A percentile compares a stretch with the other conserved stretches of the same genome.
These are phyloP conservation scores for Drosophila engyochracea DNA, from an alignment of 2,888 invertebrate genomes.

Conservation along the genomic window DNA sequence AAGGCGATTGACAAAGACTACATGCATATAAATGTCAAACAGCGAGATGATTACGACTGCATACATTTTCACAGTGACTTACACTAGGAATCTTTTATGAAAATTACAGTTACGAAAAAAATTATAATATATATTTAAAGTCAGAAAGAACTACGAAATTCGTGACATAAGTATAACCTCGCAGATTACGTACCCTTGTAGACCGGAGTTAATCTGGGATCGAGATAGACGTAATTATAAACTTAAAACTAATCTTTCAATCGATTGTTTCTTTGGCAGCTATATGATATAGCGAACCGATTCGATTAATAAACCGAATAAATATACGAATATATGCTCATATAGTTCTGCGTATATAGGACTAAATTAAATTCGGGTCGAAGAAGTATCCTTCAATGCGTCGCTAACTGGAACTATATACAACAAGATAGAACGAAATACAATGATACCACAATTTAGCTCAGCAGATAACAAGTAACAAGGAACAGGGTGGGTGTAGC, in stretches of 20 bases:
- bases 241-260: background rate
- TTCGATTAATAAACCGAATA: background rate
- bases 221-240: background rate
- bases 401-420: too few species aligned
- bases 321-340: background rate
- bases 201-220: background rate
- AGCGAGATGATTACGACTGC: slow-evolving; percentile 7
- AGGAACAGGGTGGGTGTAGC: too few species aligned
- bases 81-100: background rate
- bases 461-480: too few species aligned
- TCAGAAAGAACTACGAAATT: background rate
- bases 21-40: slow-evolving; percentile 32
- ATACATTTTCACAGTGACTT: slow-evolving; percentile 14
- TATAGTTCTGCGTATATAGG: background rate
- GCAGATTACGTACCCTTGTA: background rate
- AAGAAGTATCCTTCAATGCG: too few species aligned
- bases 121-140: background rate
- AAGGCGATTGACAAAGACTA: slow-evolving; percentile 15
- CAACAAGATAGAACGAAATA: too few species aligned
- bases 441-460: too few species aligned
- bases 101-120: too few species aligned
- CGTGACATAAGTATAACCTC: background rate
- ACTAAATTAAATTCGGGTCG: background rate
- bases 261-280: background rate
- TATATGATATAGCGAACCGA: background rate